phyloP scores from a whole-genome alignment of 2,797 vertebrate species.

The Hippocampus kuda region DNA sequence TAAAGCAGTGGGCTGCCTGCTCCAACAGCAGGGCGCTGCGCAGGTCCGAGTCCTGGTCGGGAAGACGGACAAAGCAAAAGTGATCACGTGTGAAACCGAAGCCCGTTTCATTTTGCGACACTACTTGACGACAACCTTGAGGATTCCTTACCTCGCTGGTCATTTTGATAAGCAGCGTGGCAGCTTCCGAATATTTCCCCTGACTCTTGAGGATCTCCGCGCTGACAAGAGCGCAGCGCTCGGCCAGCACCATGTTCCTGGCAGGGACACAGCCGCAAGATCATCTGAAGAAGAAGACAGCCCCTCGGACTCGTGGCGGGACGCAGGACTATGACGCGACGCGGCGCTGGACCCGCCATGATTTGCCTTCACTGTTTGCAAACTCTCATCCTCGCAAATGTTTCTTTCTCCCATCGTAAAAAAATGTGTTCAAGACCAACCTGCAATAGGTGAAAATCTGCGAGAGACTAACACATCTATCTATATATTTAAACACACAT shows the following conservation, averaged over 20 bases:
- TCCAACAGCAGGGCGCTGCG: constrained; percentile 91
- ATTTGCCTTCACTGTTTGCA: no score
- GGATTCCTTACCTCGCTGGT: constrained; percentile 82
- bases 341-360: no score
- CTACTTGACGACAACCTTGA: no score
- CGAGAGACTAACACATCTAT: no score
- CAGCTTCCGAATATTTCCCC: constrained; percentile 89
- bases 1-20: constrained; percentile 94
- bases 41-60: constrained; percentile 82
- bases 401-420: no score
- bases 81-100: neutral
- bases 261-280: neutral
- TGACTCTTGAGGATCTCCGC: constrained; percentile 96
- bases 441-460: no score
- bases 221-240: constrained; percentile 90
- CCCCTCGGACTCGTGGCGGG: no score
- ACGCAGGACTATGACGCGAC: no score
- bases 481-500: no score
- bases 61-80: neutral
- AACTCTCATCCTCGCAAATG: no score
- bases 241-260: constrained; percentile 92
- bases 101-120: neutral
- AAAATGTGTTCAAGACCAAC: no score
- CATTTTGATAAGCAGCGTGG: constrained; percentile 91
- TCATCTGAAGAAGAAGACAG: no score